Percentiles rank a stretch among this genome's conserved stretches.
Evolutionary conservation across 2,797 vertebrate genomes (phyloP).

Genomic region (Chiroxiphia lanceolata): DNA sequence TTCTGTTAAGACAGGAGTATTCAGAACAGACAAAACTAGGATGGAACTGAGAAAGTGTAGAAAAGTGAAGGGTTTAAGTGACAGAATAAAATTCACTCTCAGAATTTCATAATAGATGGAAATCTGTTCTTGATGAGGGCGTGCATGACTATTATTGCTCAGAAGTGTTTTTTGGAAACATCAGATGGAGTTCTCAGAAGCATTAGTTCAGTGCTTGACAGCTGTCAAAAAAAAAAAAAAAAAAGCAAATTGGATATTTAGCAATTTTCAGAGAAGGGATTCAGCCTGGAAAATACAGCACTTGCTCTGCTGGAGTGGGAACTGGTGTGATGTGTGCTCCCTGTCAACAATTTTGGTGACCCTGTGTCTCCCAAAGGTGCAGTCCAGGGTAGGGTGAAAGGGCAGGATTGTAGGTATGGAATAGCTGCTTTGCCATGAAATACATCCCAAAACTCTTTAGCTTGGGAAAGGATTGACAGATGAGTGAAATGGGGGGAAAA

Average conservation of each 20-base stretch:
- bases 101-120: not conserved
- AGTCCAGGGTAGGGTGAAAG: not conserved
- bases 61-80: slow-evolving; percentile 1
- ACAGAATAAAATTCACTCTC: not conserved
- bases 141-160: not conserved
- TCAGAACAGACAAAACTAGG: not conserved
- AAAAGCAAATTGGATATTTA: slow-evolving; percentile 1
- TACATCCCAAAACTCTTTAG: not conserved
- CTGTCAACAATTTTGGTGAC: not conserved
- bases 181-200: slow-evolving; percentile 24
- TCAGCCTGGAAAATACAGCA: not conserved
- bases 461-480: not conserved
- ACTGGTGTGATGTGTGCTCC: accelerated
- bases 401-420: not conserved
- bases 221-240: slow-evolving; percentile 7
- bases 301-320: not conserved
- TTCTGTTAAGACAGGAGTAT: not conserved
- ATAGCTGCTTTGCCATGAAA: not conserved
- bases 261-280: not conserved
- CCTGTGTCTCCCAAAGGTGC: accelerated
- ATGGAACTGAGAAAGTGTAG: not conserved
- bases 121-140: not conserved
- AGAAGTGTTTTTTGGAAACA: not conserved
- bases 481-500: not conserved
- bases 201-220: not conserved